Percentiles rank a stretch among this genome's conserved stretches.
These are phyloP conservation scores for Crambe crambe DNA, from an alignment of 37 sponge, comb jelly and placozoan species.

Conservation along the genomic window DNA sequence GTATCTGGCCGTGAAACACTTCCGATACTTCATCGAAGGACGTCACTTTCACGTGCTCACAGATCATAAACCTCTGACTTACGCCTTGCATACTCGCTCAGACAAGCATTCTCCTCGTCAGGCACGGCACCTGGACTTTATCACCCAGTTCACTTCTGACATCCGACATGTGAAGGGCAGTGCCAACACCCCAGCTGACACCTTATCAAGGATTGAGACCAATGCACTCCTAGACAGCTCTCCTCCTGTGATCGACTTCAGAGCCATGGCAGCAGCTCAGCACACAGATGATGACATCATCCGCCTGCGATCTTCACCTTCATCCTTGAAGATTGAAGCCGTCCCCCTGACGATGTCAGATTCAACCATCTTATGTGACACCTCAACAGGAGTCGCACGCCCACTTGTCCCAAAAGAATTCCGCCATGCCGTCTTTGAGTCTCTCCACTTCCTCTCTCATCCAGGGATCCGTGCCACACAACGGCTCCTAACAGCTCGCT, in stretches of 20 bases:
- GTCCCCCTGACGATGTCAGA: constrained; percentile 9
- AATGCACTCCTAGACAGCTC: not conserved
- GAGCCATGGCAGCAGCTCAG: constrained; percentile 2
- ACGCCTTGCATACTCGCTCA: not conserved
- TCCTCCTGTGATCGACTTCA: not conserved
- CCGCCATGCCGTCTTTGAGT: constrained; percentile 22
- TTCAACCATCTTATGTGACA: constrained; percentile 41
- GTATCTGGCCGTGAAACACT: too few species aligned
- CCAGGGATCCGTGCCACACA: constrained; percentile 45
- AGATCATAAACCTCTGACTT: not conserved
- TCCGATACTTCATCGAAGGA: too few species aligned
- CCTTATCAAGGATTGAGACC: not conserved
- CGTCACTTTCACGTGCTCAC: not conserved
- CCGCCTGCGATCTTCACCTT: not conserved
- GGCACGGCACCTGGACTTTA: not conserved
- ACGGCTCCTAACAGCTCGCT: constrained; percentile 33
- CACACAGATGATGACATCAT: not conserved
- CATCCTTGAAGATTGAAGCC: constrained; percentile 22
- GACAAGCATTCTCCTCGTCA: not conserved
- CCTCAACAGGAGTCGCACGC: constrained; percentile 35
- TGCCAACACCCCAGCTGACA: constrained; percentile 31
- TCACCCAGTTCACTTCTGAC: not conserved
- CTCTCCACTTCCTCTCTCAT: not conserved
- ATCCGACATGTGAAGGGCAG: not conserved
- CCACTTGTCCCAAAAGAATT: constrained; percentile 42